These are phyloP conservation scores for Talpa occidentalis DNA, from an alignment of 2,113 vertebrate genomes.

Conservation along the genomic window DNA sequence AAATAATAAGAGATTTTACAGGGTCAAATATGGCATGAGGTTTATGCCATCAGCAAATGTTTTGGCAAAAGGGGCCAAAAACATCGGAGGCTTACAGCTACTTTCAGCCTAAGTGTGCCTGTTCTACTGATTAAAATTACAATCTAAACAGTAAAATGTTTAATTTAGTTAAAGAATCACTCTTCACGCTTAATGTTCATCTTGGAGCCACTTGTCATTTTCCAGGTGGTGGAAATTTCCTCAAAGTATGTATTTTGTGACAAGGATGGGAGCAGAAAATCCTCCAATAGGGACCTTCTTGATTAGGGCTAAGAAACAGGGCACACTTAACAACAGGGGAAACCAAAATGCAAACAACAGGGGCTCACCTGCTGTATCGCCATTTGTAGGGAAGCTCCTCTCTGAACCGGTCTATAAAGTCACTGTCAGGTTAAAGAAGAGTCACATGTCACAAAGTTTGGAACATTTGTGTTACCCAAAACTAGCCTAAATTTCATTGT, in stretches of 20 bases:
- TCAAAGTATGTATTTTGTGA: slow-evolving; percentile 70
- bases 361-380: slow-evolving; percentile 68
- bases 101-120: not conserved
- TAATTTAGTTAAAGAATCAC: not conserved
- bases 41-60: not conserved
- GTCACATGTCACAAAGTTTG: slow-evolving; percentile 88
- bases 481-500: too few species aligned
- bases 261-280: slow-evolving; percentile 72
- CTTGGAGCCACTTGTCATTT: slow-evolving; percentile 55
- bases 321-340: slow-evolving; percentile 75
- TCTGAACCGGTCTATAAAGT: slow-evolving; percentile 78
- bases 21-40: not conserved
- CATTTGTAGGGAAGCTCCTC: slow-evolving; percentile 69
- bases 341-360: slow-evolving; percentile 72
- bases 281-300: slow-evolving; percentile 66
- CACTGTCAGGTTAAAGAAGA: slow-evolving; percentile 85
- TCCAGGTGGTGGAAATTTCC: slow-evolving; percentile 51
- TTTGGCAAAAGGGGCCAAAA: not conserved
- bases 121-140: not conserved
- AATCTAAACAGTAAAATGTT: slow-evolving; percentile 30
- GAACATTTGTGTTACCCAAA: slow-evolving; percentile 86
- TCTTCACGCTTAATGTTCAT: not conserved
- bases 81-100: not conserved
- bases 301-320: slow-evolving; percentile 72
- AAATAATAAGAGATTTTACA: not conserved